Base-by-base conservation (phyloP, 1,140 invertebrate species). In the Propsilocerus akamusi region DNA sequence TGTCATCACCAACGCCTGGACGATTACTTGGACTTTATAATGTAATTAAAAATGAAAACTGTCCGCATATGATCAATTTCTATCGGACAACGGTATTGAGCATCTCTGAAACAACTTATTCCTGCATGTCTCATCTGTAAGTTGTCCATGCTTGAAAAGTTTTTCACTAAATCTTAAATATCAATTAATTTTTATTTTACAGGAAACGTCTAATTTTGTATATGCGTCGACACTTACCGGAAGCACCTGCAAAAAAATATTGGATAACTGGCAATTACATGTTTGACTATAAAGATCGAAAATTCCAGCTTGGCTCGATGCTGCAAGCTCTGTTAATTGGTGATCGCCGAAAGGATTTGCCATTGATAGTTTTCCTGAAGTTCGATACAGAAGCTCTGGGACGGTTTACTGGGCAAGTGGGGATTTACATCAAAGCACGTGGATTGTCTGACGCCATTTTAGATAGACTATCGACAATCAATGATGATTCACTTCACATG, bases 41-140 rank as follows among this genome's bases (percentile, higher is more conserved):
- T 60, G 79, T 77, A 53, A 79, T 84, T 58, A 68, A 73, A 56
- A 68, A 63, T 4, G 78, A 80, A 53, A 69, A 69, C 1, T 71
- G 71, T 57, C 66, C 68, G 17, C 79, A 82, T 56, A 63, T 84
- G 46, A 78, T 78, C 51, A 74, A 80, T 57, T 83, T 76, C 57
- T 84, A 78, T 68, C 78, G 80, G 52, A 78, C 79, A 0, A 81
- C 78, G 5, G 64, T 84, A 17, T 79, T 78, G 48, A 82, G 77
- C 41, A 64, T 82, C 54, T 73, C 78, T 48, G 68, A 70, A 20
- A 79, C 76, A 0, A 77, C 74, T 1, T 75, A 72, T 58, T 76
- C 76, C 2, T 80, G 77, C 57, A 77, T 75, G 54, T 62, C 65
- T 47, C 64, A 72, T 50, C 61, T 78, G 77, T 77, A 66, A 70